phyloP scores from a whole-genome alignment of 2,888 invertebrate genomes.

The Plagodis dolabraria region DNA sequence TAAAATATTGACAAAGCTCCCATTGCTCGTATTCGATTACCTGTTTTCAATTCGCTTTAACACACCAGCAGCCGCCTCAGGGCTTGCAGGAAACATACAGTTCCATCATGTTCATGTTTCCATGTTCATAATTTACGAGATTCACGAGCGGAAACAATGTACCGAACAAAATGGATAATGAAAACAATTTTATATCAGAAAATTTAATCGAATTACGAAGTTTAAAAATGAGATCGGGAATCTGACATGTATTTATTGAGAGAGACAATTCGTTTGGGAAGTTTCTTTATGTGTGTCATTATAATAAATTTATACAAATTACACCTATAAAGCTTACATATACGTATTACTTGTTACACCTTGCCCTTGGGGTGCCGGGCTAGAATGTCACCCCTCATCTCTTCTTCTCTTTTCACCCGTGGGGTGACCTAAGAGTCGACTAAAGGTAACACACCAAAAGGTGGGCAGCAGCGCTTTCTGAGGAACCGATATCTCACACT shows the following conservation, averaged over 20 bases:
- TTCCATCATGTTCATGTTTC: conserved; percentile 29
- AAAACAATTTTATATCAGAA: conserved; percentile 77
- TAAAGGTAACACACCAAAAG: too few species aligned
- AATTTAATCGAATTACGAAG: conserved; percentile 71
- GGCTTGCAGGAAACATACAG: conserved; percentile 74
- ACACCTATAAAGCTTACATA: too few species aligned
- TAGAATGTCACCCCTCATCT: too few species aligned
- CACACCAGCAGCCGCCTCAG: conserved; percentile 69
- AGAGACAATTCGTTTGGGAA: conserved; percentile 13
- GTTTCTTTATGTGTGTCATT: conserved; percentile 23
- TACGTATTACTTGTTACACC: too few species aligned
- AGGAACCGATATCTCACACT: too few species aligned
- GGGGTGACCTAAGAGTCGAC: too few species aligned
- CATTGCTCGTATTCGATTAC: conserved; percentile 81
- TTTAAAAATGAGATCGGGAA: conserved; percentile 61
- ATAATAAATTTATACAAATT: too few species aligned
- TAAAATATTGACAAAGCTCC: conserved; percentile 81
- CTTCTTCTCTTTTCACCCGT: too few species aligned
- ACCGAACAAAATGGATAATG: conserved; percentile 76
- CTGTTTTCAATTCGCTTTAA: conserved; percentile 82
- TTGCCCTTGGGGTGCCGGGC: too few species aligned
- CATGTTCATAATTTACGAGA: conserved; percentile 74
- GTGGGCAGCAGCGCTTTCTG: too few species aligned
- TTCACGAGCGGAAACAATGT: conserved; percentile 75
- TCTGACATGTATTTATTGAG: conserved; percentile 51